Base-by-base conservation (phyloP, 2,888 invertebrate genomes). In the Pyrgus malvae region DNA sequence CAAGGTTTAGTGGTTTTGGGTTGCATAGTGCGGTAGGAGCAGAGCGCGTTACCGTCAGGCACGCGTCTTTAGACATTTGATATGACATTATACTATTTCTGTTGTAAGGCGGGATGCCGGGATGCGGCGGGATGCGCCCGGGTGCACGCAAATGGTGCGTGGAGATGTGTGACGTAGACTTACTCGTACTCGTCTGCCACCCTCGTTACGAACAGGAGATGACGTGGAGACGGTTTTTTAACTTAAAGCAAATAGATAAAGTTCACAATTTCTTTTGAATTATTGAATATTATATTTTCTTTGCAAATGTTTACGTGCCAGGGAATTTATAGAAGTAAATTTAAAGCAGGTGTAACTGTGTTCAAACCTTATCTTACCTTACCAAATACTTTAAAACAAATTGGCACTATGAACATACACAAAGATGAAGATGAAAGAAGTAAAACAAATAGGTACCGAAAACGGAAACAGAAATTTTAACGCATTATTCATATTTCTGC, bases 121-220 rank as follows among this genome's bases (percentile, higher is more conserved):
- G 78, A 73, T 76, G 75, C 72, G 70, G 64, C 67, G 76, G 65
- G 80, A 74, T 80, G 81, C 83, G 84, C 81, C 71, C 80, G 83
- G 73, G 74, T 83, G 83, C 82, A 81, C 78, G 75, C 82, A 88
- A 89, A 90, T 88, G 86, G 86, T 84, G 87, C 87, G 82, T 84
- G 76, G 76, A 86, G 80, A 81, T 75, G 84, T 83, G 83, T 84
- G 80, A 83, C 83, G 77, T 77, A 69, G 69, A 66, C 74, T 67
- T n/a, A 14, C 50, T 50, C 50, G 63, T 66, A 64, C 63, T 65
- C 61, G 66, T 69, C 74, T 72, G 63, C 71, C 68, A 76, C 79
- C 76, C 83, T 84, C 70, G 79, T 80, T 79, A 80, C 74, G 27
- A 3, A 35, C n/a, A 44, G 27, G 27, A 12, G 17, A 50, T 25